phyloP scores from a whole-genome alignment of 2,888 invertebrate species.

The Latheticus oryzae region DNA sequence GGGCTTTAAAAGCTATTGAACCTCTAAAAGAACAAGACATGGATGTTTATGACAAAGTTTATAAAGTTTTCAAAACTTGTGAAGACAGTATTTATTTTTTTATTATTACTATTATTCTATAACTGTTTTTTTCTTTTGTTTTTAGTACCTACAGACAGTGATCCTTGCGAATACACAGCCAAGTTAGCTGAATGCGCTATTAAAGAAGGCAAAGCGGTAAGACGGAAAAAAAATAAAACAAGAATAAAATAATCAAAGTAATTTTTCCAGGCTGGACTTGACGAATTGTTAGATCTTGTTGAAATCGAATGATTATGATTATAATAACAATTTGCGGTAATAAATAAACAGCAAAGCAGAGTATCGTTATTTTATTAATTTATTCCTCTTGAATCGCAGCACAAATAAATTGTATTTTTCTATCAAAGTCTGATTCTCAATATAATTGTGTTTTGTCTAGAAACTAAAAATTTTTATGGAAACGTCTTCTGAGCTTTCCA shows the following conservation, averaged over 20 bases:
- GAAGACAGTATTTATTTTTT: not conserved
- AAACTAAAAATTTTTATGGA: too few species aligned
- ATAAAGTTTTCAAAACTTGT: conserved; percentile 29
- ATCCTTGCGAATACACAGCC: conserved; percentile 31
- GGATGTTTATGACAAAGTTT: conserved; percentile 43
- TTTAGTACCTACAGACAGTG: conserved; percentile 17
- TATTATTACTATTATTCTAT: not conserved
- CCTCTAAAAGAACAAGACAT: conserved; percentile 39
- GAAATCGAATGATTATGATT: conserved; percentile 5
- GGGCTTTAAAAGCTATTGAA: conserved; percentile 18
- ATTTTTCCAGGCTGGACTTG: conserved; percentile 3
- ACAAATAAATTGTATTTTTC: too few species aligned
- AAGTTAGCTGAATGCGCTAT: conserved; percentile 23
- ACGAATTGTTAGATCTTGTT: not conserved
- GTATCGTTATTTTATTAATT: too few species aligned
- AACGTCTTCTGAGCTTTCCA: too few species aligned
- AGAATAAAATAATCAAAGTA: too few species aligned
- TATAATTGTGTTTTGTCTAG: too few species aligned
- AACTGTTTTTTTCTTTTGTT: too few species aligned
- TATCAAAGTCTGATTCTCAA: too few species aligned
- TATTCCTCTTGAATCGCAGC: too few species aligned
- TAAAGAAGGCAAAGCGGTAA: conserved; percentile 30
- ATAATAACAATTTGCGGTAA: not conserved
- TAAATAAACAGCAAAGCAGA: conserved; percentile 10
- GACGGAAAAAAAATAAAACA: conserved; percentile 2